Conservation (phyloP, 1,140 invertebrate species). For the Hyposmocoma kahamanoa region DNA sequence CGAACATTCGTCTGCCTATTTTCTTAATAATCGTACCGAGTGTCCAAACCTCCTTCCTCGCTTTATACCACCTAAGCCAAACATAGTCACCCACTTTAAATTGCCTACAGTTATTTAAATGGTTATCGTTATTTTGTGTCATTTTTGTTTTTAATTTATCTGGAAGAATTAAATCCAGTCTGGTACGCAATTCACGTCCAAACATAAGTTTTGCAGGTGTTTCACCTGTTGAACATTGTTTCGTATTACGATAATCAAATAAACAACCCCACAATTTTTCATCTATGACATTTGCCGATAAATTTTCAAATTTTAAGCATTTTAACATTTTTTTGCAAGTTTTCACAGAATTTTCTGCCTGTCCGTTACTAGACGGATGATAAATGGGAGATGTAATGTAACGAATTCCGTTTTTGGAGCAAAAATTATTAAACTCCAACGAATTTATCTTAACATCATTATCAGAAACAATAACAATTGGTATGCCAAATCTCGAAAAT, state of each 20-base stretch:
- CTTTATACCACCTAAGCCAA: not conserved
- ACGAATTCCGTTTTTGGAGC: slow-evolving; percentile 1
- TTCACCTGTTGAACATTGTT: slow-evolving; percentile 12
- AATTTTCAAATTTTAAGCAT: not conserved
- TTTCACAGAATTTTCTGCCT: slow-evolving; percentile 5
- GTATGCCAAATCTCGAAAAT: slow-evolving; percentile 4
- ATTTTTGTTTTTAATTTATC: not conserved
- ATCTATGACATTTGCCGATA: not conserved
- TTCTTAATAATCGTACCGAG: not conserved
- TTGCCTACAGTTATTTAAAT: not conserved
- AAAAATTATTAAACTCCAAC: not conserved
- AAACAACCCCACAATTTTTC: slow-evolving; percentile 13
- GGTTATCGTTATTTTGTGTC: too few species aligned
- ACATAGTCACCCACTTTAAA: not conserved
- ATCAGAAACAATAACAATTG: slow-evolving; percentile 1
- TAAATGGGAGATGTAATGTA: slow-evolving; percentile 4
- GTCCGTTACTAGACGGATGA: slow-evolving; percentile 5
- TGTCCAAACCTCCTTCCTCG: not conserved
- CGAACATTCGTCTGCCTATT: not conserved
- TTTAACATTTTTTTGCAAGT: slow-evolving; percentile 10
- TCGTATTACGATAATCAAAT: slow-evolving; percentile 18
- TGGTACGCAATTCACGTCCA: slow-evolving; percentile 11
- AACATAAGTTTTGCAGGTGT: slow-evolving; percentile 17
- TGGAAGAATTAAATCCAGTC: slow-evolving; percentile 8
- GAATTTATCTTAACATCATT: slow-evolving; percentile 1